Conservation (phyloP, 2,113 vertebrate species). For the Ictalurus punctatus region DNA sequence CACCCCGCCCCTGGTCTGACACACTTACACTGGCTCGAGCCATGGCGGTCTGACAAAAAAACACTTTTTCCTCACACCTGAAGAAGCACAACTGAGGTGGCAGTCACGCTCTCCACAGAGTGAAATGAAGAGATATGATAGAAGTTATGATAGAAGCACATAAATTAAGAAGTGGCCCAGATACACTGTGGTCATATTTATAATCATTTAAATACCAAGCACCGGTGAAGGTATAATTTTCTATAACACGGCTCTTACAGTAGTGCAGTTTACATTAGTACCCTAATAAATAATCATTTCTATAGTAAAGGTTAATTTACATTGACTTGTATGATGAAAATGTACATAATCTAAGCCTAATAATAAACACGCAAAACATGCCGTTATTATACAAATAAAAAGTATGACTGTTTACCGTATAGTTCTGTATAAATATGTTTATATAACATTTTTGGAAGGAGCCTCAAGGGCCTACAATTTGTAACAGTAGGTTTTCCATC, state of each 20-base stretch:
- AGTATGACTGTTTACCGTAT: background rate
- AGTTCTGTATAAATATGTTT: background rate
- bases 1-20: background rate
- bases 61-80: background rate
- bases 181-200: background rate
- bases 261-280: background rate
- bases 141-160: background rate
- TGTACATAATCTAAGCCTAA: background rate
- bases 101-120: background rate
- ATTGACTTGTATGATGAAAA: background rate
- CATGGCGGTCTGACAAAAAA: background rate
- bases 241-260: background rate
- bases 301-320: background rate
- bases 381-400: background rate
- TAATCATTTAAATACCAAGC: background rate
- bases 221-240: background rate
- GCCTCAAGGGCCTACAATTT: background rate
- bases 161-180: background rate
- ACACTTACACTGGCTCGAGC: background rate
- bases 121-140: background rate
- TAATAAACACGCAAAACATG: background rate
- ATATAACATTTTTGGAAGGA: background rate
- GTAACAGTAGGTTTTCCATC: background rate
- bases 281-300: background rate
- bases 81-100: background rate